Conservation (phyloP, 2,797 vertebrate species). For the Bovichtus diacanthus region DNA sequence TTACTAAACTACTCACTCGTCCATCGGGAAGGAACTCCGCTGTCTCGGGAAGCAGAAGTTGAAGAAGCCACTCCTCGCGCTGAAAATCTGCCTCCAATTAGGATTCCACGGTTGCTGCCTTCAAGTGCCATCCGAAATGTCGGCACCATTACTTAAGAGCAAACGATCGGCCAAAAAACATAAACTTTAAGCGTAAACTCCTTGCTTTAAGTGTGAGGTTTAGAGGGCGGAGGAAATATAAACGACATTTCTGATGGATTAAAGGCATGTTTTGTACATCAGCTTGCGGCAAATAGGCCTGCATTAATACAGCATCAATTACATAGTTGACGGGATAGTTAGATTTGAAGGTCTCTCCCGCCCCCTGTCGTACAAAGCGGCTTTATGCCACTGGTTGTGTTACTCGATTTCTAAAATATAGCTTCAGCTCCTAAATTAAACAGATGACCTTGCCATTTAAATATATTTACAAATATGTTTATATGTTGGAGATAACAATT, state of each 20-base stretch:
- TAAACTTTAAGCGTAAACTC: no score
- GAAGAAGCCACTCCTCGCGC: constrained; percentile 67
- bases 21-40: constrained; percentile 32
- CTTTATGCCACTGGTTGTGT: background rate
- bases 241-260: no score
- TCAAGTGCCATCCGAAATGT: constrained; percentile 52
- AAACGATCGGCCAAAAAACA: background rate
- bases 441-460: background rate
- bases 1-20: constrained; percentile 11
- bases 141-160: rapidly evolving
- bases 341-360: constrained; percentile 24
- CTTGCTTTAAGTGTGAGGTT: background rate
- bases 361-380: constrained; percentile 55
- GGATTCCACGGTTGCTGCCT: constrained; percentile 54
- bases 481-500: rapidly evolving
- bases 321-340: no score
- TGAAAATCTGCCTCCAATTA: constrained; percentile 75
- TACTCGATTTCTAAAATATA: background rate
- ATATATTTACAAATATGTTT: background rate
- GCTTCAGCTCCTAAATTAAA: no score
- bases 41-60: constrained; percentile 36
- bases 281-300: background rate
- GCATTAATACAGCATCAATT: background rate
- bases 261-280: background rate
- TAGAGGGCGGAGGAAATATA: background rate